Percentiles rank a stretch among this genome's conserved stretches.
phyloP scores from a whole-genome alignment of 2,113 vertebrate genomes.

The Anolis sagrei region DNA sequence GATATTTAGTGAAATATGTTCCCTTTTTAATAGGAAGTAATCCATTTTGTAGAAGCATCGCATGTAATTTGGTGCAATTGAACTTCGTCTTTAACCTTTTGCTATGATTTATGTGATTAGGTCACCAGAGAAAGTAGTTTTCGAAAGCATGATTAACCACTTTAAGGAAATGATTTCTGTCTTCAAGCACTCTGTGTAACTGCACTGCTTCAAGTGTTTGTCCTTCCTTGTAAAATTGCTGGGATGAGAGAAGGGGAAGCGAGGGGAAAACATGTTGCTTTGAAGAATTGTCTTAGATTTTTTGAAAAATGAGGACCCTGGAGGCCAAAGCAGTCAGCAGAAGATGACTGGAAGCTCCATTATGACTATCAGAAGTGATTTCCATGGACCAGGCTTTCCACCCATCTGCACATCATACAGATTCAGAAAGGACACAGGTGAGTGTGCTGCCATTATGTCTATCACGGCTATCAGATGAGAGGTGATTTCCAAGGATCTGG shows the following conservation, averaged over 20 bases:
- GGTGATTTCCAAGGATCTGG: no score
- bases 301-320: slow-evolving; percentile 13
- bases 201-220: slow-evolving; percentile 68
- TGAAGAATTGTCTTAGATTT: slow-evolving; percentile 42
- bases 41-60: slow-evolving; percentile 66
- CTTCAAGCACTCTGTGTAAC: slow-evolving; percentile 64
- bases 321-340: not conserved
- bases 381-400: not conserved
- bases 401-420: no score
- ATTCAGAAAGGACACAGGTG: no score
- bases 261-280: slow-evolving; percentile 63
- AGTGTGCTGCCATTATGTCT: no score
- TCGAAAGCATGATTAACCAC: slow-evolving; percentile 75
- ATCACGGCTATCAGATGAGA: no score
- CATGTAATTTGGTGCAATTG: slow-evolving; percentile 68
- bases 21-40: slow-evolving; percentile 66
- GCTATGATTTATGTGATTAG: slow-evolving; percentile 77
- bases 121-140: slow-evolving; percentile 72
- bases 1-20: slow-evolving; percentile 58
- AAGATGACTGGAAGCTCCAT: not conserved
- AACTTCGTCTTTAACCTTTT: slow-evolving; percentile 79
- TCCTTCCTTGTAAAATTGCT: slow-evolving; percentile 65
- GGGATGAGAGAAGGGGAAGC: slow-evolving; percentile 5
- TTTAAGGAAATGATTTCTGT: slow-evolving; percentile 72
- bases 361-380: slow-evolving; percentile 11